Evolutionary conservation across 2,113 vertebrate genomes (phyloP).

Genomic region (Salvelinus fontinalis): DNA sequence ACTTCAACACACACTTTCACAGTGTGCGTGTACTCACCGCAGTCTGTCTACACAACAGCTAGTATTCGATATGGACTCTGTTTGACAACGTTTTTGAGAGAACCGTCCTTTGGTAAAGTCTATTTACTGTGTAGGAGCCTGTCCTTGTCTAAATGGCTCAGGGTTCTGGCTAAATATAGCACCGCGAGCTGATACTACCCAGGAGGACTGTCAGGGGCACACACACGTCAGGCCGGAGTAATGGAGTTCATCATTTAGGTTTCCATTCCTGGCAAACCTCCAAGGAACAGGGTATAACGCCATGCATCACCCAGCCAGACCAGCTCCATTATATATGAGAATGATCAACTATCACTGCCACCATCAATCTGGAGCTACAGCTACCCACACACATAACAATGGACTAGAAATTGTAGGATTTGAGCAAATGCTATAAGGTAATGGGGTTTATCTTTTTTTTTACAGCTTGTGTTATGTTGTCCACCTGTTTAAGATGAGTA

Average conservation of each 20-base stretch:
- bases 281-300: not conserved
- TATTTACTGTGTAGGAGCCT: conserved; percentile 22
- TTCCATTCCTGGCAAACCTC: not conserved
- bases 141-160: conserved; percentile 7
- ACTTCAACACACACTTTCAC: not conserved
- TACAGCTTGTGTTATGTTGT: not conserved
- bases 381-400: not conserved
- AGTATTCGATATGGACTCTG: too few species aligned
- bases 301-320: conserved; percentile 18
- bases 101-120: not conserved
- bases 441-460: not conserved
- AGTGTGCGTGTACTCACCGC: too few species aligned
- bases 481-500: not conserved
- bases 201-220: conserved; percentile 36
- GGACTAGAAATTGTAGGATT: not conserved
- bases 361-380: not conserved
- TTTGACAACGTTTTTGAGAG: too few species aligned
- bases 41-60: too few species aligned
- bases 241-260: conserved; percentile 1
- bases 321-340: conserved; percentile 27
- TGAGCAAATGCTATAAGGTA: not conserved
- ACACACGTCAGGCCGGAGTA: not conserved
- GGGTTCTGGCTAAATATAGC: conserved; percentile 51
- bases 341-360: not conserved
- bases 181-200: not conserved